Conservation (phyloP, 1,140 invertebrate genomes). For the Drosophila nikananu region DNA sequence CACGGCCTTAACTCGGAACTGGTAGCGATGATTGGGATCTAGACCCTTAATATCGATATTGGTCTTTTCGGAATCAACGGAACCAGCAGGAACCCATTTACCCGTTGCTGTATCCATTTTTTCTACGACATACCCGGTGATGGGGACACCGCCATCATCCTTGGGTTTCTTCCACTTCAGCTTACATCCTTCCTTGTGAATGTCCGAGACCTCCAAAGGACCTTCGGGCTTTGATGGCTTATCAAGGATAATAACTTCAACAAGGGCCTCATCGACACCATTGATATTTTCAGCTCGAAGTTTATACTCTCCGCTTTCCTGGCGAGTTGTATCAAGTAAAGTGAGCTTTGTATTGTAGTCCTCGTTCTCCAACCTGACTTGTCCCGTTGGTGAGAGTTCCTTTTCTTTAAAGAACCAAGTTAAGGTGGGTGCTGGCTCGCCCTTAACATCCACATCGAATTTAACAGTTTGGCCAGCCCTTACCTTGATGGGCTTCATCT, state of each 20-base stretch:
- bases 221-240: constrained; percentile 98
- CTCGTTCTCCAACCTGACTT: constrained; percentile 94
- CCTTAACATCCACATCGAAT: constrained; percentile 97
- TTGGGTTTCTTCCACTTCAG: constrained; percentile 97
- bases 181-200: constrained; percentile 98
- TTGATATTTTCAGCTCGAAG: constrained; percentile 96
- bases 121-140: constrained; percentile 96
- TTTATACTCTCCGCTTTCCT: constrained; percentile 95
- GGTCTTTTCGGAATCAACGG: constrained; percentile 94
- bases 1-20: constrained; percentile 97
- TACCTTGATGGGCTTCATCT: constrained; percentile 94
- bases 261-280: constrained; percentile 96
- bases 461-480: constrained; percentile 96
- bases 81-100: constrained; percentile 94
- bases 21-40: constrained; percentile 96
- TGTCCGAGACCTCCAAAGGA: constrained; percentile 95
- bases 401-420: constrained; percentile 92
- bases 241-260: constrained; percentile 96
- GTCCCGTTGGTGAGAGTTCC: constrained; percentile 79
- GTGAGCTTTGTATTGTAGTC: constrained; percentile 96
- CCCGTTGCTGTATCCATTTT: constrained; percentile 96
- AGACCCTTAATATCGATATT: constrained; percentile 95
- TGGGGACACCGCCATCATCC: constrained; percentile 97
- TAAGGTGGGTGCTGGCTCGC: constrained; percentile 96
- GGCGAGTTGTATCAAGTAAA: constrained; percentile 92